Base-by-base conservation (phyloP, 2,113 vertebrate species). In the Mesembrinibis cayennensis region DNA sequence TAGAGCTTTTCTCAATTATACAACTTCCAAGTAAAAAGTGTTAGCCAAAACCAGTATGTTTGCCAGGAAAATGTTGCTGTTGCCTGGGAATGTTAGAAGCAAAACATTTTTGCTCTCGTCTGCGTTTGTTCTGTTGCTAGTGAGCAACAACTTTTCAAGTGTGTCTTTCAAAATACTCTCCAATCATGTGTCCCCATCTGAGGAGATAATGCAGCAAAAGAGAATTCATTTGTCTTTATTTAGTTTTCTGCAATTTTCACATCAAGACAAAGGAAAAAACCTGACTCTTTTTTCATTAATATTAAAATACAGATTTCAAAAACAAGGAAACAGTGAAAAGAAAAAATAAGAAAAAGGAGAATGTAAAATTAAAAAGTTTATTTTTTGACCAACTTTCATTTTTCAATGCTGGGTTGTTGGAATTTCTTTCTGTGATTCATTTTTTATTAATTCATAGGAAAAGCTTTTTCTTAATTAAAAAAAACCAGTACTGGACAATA, bases 131-230 rank as follows among this genome's bases (percentile, higher is more conserved):
- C 8, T 65, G 6, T 34, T 84, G 29, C 14, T 61, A 26, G 3
- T 25, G 30, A 55, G 29, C 10, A 52, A 9, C 10, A 53, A 22
- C 5, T 62, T 93, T 56, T 58, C 66, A 82, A 82, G 11, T 26
- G 3, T 11, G 3, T 38, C 34, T 50, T 82, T 91, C 73, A 89
- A 62, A 93, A 55, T 59, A 69, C 17, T 72, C 19, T 65, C n/a
- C 16, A 76, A 3, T 58, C 1, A 13, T 10, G 4, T n/a, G 20
- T 38, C 9, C 29, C 9, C 5, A 0, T n/a, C 10, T 5, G 11
- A 84, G 36, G 27, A 84, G 9, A 42, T 42, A 87, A 90, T 52
- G 11, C 25, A 84, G 34, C 2, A 79, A 47, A 36, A 53, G 9
- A 45, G 2, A 73, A 32, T 55, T n/a, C 0, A 32, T 89, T 65